Evolutionary conservation across 2,113 vertebrate genomes (phyloP).

Genomic region (Rhineura floridana): DNA sequence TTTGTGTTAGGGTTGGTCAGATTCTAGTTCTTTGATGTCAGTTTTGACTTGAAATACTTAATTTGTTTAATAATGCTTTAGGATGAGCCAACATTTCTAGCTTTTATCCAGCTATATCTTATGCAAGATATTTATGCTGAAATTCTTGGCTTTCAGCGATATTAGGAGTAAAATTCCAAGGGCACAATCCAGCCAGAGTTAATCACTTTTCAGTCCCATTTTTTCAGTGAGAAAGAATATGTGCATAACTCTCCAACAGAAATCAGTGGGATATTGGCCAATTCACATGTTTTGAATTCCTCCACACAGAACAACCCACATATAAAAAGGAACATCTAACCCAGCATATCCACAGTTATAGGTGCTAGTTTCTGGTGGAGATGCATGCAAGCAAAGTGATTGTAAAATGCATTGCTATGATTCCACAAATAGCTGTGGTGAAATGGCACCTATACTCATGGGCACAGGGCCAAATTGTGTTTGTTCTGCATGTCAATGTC

Average conservation of each 20-base stretch:
- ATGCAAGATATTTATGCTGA: constrained; percentile 10
- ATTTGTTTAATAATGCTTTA: constrained; percentile 9
- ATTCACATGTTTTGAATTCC: neutral
- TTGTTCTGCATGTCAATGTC: neutral
- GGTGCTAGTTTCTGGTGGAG: neutral
- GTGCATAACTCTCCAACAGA: neutral
- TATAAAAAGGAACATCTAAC: neutral
- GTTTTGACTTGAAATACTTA: neutral
- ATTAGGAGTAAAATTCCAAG: neutral
- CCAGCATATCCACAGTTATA: neutral
- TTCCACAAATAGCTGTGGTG: neutral
- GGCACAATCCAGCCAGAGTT: neutral
- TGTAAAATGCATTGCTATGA: neutral
- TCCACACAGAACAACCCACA: neutral
- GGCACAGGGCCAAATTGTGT: neutral
- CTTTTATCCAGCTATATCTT: neutral
- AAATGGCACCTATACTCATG: neutral
- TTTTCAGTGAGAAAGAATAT: neutral
- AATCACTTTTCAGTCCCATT: neutral
- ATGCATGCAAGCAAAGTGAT: neutral
- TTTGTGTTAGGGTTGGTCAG: neutral
- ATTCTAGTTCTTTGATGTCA: neutral
- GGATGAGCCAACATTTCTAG: neutral
- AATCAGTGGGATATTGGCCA: neutral
- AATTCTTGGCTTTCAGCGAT: constrained; percentile 1